These are phyloP conservation scores for Hydrozoanthus gracilis DNA, from an alignment of 92 coral and sea anemone genomes.

Conservation along the genomic window DNA sequence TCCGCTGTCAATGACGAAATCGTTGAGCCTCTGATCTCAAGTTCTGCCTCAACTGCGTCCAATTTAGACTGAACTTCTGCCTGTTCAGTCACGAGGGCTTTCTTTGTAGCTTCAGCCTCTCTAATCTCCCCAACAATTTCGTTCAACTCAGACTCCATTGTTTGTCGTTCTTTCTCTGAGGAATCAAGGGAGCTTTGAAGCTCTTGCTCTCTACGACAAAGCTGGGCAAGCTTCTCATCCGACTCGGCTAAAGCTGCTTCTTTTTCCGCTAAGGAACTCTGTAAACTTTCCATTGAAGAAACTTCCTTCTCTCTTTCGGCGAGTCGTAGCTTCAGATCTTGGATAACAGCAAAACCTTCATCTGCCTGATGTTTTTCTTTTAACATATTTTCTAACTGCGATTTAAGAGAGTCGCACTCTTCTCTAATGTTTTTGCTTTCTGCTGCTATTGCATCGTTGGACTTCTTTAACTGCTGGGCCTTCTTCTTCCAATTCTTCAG, in stretches of 20 bases:
- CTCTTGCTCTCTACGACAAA: slow-evolving; percentile 50
- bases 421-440: slow-evolving; percentile 73
- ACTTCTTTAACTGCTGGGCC: slow-evolving; percentile 73
- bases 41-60: slow-evolving; percentile 57
- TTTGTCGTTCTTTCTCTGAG: slow-evolving; percentile 49
- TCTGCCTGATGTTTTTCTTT: slow-evolving; percentile 29
- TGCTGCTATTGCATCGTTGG: slow-evolving; percentile 59
- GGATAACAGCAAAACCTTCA: not conserved
- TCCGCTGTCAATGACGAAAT: slow-evolving; percentile 39
- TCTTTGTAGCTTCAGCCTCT: slow-evolving; percentile 36
- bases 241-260: slow-evolving; percentile 39
- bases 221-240: slow-evolving; percentile 30
- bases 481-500: slow-evolving; percentile 74
- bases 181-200: slow-evolving; percentile 36
- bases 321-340: slow-evolving; percentile 40
- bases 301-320: slow-evolving; percentile 21
- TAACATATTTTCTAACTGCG: slow-evolving; percentile 48
- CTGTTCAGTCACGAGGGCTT: slow-evolving; percentile 41
- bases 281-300: slow-evolving; percentile 43
- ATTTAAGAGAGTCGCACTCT: slow-evolving; percentile 49
- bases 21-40: slow-evolving; percentile 37
- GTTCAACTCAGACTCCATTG: slow-evolving; percentile 58
- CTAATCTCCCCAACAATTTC: slow-evolving; percentile 62
- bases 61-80: slow-evolving; percentile 50
- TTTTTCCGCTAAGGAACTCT: slow-evolving; percentile 40